Base-by-base conservation (phyloP, 2,113 vertebrate species). In the Accipiter cooperii region DNA sequence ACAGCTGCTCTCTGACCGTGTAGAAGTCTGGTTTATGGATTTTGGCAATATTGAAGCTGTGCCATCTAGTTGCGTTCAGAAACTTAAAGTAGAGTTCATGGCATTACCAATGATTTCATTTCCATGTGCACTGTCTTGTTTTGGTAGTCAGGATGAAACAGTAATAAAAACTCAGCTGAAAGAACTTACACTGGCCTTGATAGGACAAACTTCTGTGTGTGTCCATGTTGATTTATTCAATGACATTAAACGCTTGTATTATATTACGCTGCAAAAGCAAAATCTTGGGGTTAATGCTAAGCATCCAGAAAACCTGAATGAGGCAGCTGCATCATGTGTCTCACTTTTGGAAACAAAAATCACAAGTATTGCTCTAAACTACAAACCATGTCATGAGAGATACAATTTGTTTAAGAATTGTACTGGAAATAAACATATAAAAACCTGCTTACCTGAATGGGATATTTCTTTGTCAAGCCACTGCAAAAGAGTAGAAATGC, bases 21-120 rank as follows among this genome's bases (percentile, higher is more conserved):
- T 99, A 29, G 98, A 98, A 97, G 98, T 99, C 83, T 98, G 99
- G 96, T 98, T 99, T 94, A 98, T 99, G 96, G 99, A 99, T 98
- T 99, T 98, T 46, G 99, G 99, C 52, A 98, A 93, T 97, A 98
- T 46, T 83, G 99, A 99, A 96, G 95, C 96, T 66, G 97, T 99
- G 57, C 97, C 98, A 81, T 97, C 98, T 34, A 93, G 97, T 63
- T 96, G 97, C 4, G 46, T 99, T 94, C 96, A 97, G 87, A 99
- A 98, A 87, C 98, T 99, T 74, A 98, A 98, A 24, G 92, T 88
- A 44, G 97, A 98, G 89, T 99, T 99, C 84, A 97, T 98, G 94
- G 98, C 83, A 20, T 71, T 96, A 33, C 98, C 99, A 3, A 97
- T 99, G 90, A 98, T 98, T 98, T 98, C 99, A 4, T 98, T 99